phyloP scores from a whole-genome alignment of 2,113 vertebrate genomes.

The Isurus oxyrinchus region DNA sequence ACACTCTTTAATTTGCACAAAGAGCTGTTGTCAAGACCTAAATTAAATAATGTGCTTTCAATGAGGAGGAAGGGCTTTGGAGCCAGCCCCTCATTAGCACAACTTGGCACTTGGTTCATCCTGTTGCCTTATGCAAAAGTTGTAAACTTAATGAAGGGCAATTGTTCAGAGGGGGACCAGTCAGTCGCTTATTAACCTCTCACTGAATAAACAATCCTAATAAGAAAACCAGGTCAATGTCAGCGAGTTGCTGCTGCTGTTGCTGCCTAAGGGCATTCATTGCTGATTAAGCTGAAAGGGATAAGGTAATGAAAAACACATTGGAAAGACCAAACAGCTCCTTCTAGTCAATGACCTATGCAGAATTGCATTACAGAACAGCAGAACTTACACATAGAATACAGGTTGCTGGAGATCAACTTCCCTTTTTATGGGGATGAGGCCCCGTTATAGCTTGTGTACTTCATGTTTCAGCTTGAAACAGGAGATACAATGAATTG shows the following conservation, averaged over 20 bases:
- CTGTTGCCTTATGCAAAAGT: not conserved
- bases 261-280: not conserved
- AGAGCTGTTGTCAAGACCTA: not conserved
- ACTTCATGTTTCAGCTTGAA: not conserved
- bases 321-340: not conserved
- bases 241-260: not conserved
- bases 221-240: not conserved
- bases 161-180: not conserved
- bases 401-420: not conserved
- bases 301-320: not conserved
- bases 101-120: not conserved
- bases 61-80: not conserved
- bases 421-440: not conserved
- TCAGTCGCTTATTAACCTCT: conserved; percentile 13
- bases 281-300: not conserved
- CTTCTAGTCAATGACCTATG: conserved; percentile 1
- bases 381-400: not conserved
- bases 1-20: not conserved
- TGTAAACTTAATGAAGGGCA: not conserved
- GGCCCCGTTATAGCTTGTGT: not conserved
- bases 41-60: not conserved
- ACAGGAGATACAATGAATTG: not conserved
- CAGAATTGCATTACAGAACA: too few species aligned
- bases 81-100: not conserved
- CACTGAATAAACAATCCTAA: not conserved